phyloP scores from a whole-genome alignment of 1,140 invertebrate genomes.

The Cotesia chilonis region DNA sequence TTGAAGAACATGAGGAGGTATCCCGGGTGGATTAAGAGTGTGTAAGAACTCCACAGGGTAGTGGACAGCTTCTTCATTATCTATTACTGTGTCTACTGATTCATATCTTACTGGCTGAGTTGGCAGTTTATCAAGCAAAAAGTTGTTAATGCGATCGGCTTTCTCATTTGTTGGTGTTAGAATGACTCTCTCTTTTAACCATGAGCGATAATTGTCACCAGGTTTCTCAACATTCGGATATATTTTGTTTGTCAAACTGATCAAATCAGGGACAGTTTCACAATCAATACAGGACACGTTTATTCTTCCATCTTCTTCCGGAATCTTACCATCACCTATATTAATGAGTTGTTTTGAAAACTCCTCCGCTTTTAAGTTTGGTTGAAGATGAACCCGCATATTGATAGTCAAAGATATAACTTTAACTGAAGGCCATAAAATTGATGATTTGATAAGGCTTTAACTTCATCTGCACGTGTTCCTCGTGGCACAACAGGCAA shows the following conservation, averaged over 20 bases:
- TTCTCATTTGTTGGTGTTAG: constrained; percentile 46
- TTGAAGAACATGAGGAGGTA: constrained; percentile 52
- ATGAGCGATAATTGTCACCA: constrained; percentile 43
- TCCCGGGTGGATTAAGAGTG: constrained; percentile 51
- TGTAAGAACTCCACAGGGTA: constrained; percentile 60
- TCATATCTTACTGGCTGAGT: constrained; percentile 42
- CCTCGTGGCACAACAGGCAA: no score
- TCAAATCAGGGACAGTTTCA: constrained; percentile 33
- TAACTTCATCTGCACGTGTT: constrained; percentile 31
- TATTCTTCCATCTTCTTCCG: constrained; percentile 10
- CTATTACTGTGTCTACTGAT: constrained; percentile 53
- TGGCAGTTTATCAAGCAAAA: constrained; percentile 33
- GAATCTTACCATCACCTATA: constrained; percentile 54
- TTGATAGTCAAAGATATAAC: constrained; percentile 58
- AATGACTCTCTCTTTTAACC: constrained; percentile 44
- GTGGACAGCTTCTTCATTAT: constrained; percentile 48
- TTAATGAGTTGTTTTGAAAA: constrained; percentile 55
- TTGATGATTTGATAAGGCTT: constrained; percentile 7
- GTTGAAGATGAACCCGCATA: constrained; percentile 58
- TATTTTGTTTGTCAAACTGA: constrained; percentile 49
- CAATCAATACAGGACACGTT: neutral
- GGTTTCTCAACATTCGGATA: constrained; percentile 49
- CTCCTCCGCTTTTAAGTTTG: constrained; percentile 46
- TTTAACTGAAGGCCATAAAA: constrained; percentile 21
- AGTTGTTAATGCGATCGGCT: constrained; percentile 6